These are phyloP conservation scores for Drosophila acutilabella DNA, from an alignment of 2,888 invertebrate genomes.

Conservation along the genomic window DNA sequence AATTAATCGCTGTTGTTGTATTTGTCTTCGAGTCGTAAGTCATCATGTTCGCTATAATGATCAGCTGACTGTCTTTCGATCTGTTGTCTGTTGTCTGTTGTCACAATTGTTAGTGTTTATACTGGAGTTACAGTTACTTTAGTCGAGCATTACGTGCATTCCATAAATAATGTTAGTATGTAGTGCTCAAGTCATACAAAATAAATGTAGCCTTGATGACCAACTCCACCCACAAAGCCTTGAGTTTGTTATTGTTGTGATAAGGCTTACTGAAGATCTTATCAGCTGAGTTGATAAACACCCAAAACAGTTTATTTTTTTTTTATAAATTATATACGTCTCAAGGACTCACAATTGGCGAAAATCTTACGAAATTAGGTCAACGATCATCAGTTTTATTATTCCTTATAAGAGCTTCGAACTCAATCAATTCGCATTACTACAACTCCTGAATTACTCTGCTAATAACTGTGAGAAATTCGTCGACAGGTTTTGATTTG, in stretches of 20 bases:
- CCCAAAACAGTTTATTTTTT: constrained; percentile 31
- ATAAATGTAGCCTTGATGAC: constrained; percentile 3
- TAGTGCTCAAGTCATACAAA: constrained; percentile 56
- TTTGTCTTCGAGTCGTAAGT: constrained; percentile 34
- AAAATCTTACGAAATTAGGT: constrained; percentile 29
- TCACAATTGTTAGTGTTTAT: constrained; percentile 35
- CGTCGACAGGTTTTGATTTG: constrained; percentile 23
- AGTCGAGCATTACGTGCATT: constrained; percentile 46
- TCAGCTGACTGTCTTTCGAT: constrained; percentile 42
- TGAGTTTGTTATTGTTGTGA: constrained; percentile 26
- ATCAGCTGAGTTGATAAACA: constrained; percentile 39
- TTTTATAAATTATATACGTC: constrained; percentile 6
- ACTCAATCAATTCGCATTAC: background rate
- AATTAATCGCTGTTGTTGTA: constrained; percentile 62
- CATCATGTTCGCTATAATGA: constrained; percentile 42
- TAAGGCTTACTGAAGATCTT: constrained; percentile 36
- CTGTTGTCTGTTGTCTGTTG: constrained; percentile 21
- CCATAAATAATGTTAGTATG: constrained; percentile 41
- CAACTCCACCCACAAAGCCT: constrained; percentile 15
- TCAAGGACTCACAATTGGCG: constrained; percentile 11
- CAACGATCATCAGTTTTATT: constrained; percentile 17
- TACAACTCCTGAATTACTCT: background rate
- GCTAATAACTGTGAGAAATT: constrained; percentile 53
- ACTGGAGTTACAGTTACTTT: constrained; percentile 53
- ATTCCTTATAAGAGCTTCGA: constrained; percentile 20